Percentiles rank a stretch among this genome's conserved stretches.
These are phyloP conservation scores for Cirrhinus molitorella DNA, from an alignment of 2,797 vertebrate species.

Conservation along the genomic window DNA sequence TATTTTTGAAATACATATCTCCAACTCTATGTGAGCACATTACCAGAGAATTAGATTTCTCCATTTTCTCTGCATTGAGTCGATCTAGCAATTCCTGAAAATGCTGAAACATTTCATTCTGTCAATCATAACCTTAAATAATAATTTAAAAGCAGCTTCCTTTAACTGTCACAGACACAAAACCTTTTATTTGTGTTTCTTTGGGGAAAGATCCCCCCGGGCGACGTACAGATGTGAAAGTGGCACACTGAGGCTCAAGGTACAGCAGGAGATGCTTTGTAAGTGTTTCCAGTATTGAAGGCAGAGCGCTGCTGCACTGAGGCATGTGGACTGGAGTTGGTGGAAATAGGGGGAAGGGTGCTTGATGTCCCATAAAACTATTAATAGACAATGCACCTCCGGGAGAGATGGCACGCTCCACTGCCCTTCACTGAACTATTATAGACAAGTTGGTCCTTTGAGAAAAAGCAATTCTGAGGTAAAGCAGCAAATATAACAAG, in stretches of 20 bases:
- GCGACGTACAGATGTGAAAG: slow-evolving; percentile 6
- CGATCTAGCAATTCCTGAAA: slow-evolving; percentile 18
- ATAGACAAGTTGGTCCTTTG: slow-evolving; percentile 69
- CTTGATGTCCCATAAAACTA: slow-evolving; percentile 76
- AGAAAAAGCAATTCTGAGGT: slow-evolving; percentile 67
- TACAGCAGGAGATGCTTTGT: slow-evolving; percentile 10
- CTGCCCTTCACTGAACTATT: slow-evolving; percentile 68
- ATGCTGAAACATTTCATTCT: background rate
- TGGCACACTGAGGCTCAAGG: slow-evolving; percentile 28
- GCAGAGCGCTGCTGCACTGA: slow-evolving; percentile 33
- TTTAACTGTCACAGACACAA: slow-evolving; percentile 17
- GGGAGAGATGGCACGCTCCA: slow-evolving; percentile 75
- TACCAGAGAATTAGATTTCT: background rate
- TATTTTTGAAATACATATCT: too few species aligned
- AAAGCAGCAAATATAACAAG: slow-evolving; percentile 43
- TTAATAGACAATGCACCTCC: slow-evolving; percentile 75
- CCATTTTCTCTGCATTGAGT: background rate
- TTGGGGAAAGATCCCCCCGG: slow-evolving; percentile 2
- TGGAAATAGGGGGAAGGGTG: slow-evolving; percentile 60
- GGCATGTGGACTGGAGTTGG: slow-evolving; percentile 61
- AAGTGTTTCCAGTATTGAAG: slow-evolving; percentile 56
- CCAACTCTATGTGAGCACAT: too few species aligned
- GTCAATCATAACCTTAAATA: slow-evolving; percentile 20
- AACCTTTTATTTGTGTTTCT: slow-evolving; percentile 22
- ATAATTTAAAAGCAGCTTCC: slow-evolving; percentile 20